phyloP scores from a whole-genome alignment of 2,888 invertebrate species.

The Callyntrura guangdongensis region DNA sequence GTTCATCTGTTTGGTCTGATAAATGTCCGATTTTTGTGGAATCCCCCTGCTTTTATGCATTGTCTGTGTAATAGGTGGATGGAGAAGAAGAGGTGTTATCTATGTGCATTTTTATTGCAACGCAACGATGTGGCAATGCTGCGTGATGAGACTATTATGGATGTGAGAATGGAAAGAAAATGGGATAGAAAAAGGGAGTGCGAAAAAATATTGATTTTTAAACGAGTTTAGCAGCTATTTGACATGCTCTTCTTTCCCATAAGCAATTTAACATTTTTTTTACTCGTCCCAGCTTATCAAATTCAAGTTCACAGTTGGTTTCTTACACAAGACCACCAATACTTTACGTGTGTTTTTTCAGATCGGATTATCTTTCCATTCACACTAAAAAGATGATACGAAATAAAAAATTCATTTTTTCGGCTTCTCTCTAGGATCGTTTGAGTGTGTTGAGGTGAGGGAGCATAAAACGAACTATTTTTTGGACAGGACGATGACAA shows the following conservation, averaged over 20 bases:
- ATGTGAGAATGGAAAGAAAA: conserved; percentile 33
- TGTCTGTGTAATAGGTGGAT: too few species aligned
- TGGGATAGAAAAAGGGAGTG: conserved; percentile 59
- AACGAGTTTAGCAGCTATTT: conserved; percentile 76
- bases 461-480: not conserved
- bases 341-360: conserved; percentile 1
- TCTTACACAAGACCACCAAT: not conserved
- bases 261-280: conserved; percentile 56
- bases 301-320: not conserved
- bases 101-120: conserved; percentile 25
- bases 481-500: too few species aligned
- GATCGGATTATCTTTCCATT: too few species aligned
- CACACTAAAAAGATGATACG: too few species aligned
- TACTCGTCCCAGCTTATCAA: conserved; percentile 6
- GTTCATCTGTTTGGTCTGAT: conserved; percentile 20
- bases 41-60: not conserved
- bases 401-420: too few species aligned
- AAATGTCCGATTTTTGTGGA: conserved; percentile 6
- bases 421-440: too few species aligned
- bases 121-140: conserved; percentile 57
- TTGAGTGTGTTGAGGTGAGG: too few species aligned
- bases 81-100: too few species aligned
- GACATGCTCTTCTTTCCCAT: conserved; percentile 74
- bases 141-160: conserved; percentile 61
- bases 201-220: conserved; percentile 78